Percentiles rank a stretch among this genome's conserved stretches.
Evolutionary conservation across 2,888 invertebrate species (phyloP).

Genomic region (Pseudococcus jackbeardsleyi): DNA sequence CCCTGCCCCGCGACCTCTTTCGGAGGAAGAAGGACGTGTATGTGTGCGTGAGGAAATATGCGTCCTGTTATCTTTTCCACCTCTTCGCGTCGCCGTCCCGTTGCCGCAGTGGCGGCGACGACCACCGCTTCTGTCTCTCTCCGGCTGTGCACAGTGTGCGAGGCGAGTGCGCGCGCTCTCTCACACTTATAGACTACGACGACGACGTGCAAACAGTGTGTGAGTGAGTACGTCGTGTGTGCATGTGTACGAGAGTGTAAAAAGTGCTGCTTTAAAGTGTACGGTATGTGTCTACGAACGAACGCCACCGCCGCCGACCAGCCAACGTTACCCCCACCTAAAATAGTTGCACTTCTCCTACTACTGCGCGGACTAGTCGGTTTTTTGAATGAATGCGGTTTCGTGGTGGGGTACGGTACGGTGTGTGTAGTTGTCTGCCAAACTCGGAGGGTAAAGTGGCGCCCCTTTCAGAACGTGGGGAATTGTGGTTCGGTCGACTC

Average conservation of each 20-base stretch:
- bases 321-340: constrained; percentile 19
- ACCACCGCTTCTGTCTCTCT: neutral
- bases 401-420: constrained; percentile 59
- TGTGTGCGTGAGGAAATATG: constrained; percentile 63
- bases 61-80: constrained; percentile 62
- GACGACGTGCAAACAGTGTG: neutral
- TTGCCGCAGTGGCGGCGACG: neutral
- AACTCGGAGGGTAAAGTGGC: constrained; percentile 59
- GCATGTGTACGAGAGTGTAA: constrained; percentile 25
- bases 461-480: constrained; percentile 62
- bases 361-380: constrained; percentile 56
- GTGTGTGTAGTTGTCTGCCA: constrained; percentile 54
- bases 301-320: neutral
- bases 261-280: constrained; percentile 23
- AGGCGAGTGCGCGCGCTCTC: neutral
- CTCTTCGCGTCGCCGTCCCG: constrained; percentile 9
- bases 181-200: neutral
- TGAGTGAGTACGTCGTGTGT: neutral
- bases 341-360: constrained; percentile 52
- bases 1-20: neutral
- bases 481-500: constrained; percentile 63
- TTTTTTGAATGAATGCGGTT: constrained; percentile 63
- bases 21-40: neutral
- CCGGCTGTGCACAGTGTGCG: neutral
- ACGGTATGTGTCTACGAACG: constrained; percentile 39